These are phyloP conservation scores for Sternotherus odoratus DNA, from an alignment of 2,797 vertebrate species.

Conservation along the genomic window DNA sequence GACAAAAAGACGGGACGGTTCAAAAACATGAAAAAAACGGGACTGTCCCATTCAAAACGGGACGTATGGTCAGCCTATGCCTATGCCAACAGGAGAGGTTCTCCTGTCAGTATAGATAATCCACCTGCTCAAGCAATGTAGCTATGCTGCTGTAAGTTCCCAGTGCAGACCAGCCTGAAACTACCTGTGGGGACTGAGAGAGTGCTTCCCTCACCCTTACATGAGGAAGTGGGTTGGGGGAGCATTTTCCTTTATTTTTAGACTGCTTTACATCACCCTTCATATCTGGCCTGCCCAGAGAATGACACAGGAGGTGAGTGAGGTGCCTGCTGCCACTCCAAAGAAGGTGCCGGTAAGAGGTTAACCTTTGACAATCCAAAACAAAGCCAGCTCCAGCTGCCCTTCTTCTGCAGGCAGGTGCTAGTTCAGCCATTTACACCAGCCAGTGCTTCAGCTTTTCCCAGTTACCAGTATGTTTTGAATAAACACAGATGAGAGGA, in stretches of 20 bases:
- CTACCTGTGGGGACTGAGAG: background rate
- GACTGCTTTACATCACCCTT: background rate
- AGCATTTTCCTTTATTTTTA: background rate
- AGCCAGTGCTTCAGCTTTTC: slow-evolving; percentile 41
- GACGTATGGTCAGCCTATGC: no score
- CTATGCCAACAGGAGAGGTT: no score
- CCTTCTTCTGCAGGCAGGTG: background rate
- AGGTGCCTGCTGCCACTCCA: background rate
- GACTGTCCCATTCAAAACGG: no score
- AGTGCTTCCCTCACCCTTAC: background rate
- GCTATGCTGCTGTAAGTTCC: background rate
- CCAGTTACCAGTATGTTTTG: slow-evolving; percentile 66
- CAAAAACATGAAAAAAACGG: no score
- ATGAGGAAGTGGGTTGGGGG: background rate
- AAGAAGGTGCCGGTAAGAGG: background rate
- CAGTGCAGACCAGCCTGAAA: background rate
- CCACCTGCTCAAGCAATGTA: background rate
- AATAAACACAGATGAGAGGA: slow-evolving; percentile 68
- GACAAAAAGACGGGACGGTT: no score
- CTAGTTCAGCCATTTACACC: background rate
- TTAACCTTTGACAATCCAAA: background rate
- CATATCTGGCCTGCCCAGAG: background rate
- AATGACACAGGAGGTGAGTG: background rate
- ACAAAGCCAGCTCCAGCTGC: slow-evolving; percentile 8
- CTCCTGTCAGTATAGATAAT: no score